Conservation (phyloP, 1,140 invertebrate species). For the Drosophila bifasciata region DNA sequence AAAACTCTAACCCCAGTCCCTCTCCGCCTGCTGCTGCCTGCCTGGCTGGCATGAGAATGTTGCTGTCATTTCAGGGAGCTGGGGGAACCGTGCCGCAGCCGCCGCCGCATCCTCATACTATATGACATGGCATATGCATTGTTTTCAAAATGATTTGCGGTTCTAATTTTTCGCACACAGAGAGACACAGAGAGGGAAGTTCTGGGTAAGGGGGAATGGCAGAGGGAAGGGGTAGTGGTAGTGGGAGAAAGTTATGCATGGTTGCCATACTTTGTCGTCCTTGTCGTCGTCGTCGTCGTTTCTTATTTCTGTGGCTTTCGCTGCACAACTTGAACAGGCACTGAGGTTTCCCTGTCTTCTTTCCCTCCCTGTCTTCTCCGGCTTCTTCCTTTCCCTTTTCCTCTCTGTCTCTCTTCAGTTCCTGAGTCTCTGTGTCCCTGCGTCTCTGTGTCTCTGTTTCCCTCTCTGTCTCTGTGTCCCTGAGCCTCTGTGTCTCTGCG, state of each 20-base stretch:
- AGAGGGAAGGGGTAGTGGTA: neutral
- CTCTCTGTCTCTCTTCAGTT: neutral
- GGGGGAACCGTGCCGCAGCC: too few species aligned
- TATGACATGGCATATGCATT: constrained; percentile 81
- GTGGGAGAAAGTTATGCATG: constrained; percentile 59
- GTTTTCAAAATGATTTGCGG: constrained; percentile 80
- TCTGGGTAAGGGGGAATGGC: too few species aligned
- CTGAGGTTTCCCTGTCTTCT: neutral
- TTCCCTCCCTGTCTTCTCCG: too few species aligned
- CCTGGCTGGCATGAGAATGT: too few species aligned
- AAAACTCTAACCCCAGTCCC: too few species aligned
- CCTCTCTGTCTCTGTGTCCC: too few species aligned
- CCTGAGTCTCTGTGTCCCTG: neutral
- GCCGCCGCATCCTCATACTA: constrained; percentile 20
- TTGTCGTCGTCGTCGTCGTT: constrained; percentile 27
- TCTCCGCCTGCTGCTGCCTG: too few species aligned
- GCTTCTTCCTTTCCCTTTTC: too few species aligned
- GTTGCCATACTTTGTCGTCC: constrained; percentile 65
- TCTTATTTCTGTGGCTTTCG: constrained; percentile 76
- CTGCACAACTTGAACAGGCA: constrained; percentile 51
- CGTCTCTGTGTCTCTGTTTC: constrained; percentile 9
- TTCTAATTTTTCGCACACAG: constrained; percentile 69
- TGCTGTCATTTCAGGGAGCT: too few species aligned
- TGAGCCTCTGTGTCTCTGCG: neutral
- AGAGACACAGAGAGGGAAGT: neutral